Base-by-base conservation (phyloP, 1,140 invertebrate species). In the Brachionus rubens region DNA sequence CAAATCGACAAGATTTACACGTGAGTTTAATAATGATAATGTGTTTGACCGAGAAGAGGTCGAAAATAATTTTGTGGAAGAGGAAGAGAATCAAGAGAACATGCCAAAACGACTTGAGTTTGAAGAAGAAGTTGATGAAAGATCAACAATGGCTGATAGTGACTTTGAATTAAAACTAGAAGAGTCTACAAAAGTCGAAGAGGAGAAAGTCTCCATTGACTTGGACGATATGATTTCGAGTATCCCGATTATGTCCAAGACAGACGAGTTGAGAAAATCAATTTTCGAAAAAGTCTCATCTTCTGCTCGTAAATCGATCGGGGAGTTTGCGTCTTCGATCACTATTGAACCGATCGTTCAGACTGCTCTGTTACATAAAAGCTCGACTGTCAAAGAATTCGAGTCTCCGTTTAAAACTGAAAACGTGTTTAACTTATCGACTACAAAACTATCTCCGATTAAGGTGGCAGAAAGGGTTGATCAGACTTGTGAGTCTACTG, bases 161-260 rank as follows among this genome's bases (percentile, higher is more conserved):
- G 59, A 65, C 12, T 65, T 43, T 46, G 40, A 65, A 19, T 19
- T 65, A 0, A 65, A n/a, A 4, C 10, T 43, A 12, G 59, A 65
- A 19, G 36, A 65, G 24, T 65, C 59, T 10, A 65, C 33, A 21
- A 65, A 43, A 65, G 24, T 65, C 1, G 59, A 65, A 24, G 40
- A 65, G 10, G 41, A 65, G 26, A 65, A 46, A 65, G 43, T 65
- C 6, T n/a, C n/a, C n/a, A n/a, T n/a, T n/a, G 59, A 65, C 21
- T 43, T 43, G 0, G 40, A 65, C 10, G 10, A 5, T 6, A 65
- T 65, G 19, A 65, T 43, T 6, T 43, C 40, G 1, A 9, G 28
- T 24, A 65, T 65, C 12, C 59, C 59, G 2, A 65, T 65, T 21
- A 24, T 65, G 36, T 26, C 7, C 10, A 19, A 46, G 3, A 65